These are phyloP conservation scores for Cichladusa arquata DNA, from an alignment of 2,113 vertebrate species.

Conservation along the genomic window DNA sequence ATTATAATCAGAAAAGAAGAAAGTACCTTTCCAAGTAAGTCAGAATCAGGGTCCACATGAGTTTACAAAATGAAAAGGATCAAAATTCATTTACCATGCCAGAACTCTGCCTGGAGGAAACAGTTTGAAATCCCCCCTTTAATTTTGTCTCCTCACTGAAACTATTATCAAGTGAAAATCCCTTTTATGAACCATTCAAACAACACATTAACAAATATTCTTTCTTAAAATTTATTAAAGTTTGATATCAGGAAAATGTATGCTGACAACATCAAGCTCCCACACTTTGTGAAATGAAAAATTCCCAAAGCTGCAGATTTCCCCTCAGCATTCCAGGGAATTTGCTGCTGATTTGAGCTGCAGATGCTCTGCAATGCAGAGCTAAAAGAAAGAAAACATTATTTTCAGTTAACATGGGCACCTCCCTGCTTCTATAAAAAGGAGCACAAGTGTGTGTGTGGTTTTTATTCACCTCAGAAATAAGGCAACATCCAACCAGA, in stretches of 20 bases:
- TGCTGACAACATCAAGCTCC: not conserved
- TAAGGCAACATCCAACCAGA: not conserved
- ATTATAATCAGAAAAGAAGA: not conserved
- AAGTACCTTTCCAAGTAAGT: not conserved
- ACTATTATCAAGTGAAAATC: not conserved
- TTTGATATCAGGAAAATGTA: not conserved
- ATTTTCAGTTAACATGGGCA: not conserved
- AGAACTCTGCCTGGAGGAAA: not conserved
- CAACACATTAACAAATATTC: not conserved
- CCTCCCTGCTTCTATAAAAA: not conserved
- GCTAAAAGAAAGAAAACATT: not conserved
- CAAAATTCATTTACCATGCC: not conserved
- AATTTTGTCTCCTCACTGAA: not conserved
- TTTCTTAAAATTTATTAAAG: not conserved
- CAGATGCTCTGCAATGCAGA: slow-evolving; percentile 35
- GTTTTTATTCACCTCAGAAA: not conserved
- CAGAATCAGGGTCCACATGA: not conserved
- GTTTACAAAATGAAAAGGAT: not conserved
- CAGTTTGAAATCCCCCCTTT: not conserved
- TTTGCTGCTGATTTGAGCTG: not conserved
- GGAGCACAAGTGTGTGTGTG: not conserved
- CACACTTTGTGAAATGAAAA: not conserved
- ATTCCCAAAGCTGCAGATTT: not conserved
- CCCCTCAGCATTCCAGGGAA: not conserved
- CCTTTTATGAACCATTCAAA: not conserved